Evolutionary conservation across 2,888 invertebrate species (phyloP).

Genomic region (Drosophila ezoana): DNA sequence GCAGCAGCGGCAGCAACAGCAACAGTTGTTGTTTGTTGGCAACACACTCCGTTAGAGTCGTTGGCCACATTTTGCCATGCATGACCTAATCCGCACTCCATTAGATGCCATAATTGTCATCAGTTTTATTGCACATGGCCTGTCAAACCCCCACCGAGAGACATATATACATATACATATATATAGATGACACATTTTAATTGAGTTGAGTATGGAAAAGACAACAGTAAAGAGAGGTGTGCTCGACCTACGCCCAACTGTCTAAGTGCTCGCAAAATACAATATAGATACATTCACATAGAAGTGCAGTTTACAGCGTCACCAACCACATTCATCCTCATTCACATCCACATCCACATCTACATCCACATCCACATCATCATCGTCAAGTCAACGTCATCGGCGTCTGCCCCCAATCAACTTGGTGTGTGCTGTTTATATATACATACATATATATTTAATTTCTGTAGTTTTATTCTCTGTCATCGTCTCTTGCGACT

Average conservation of each 20-base stretch:
- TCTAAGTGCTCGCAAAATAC: constrained; percentile 27
- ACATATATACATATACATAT: neutral
- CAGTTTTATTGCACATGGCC: constrained; percentile 39
- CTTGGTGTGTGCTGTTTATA: constrained; percentile 35
- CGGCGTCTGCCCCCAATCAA: constrained; percentile 50
- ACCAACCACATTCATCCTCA: constrained; percentile 4
- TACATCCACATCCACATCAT: constrained; percentile 12
- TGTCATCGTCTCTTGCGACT: constrained; percentile 9
- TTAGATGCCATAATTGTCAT: constrained; percentile 58
- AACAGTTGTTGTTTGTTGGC: constrained; percentile 18
- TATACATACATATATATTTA: constrained; percentile 29
- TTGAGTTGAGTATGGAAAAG: constrained; percentile 33
- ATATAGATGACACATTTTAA: constrained; percentile 52
- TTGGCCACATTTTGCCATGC: constrained; percentile 52
- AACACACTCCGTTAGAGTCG: constrained; percentile 43
- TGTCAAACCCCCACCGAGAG: constrained; percentile 3
- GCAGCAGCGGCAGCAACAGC: constrained; percentile 30
- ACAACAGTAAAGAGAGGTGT: constrained; percentile 40
- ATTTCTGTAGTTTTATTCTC: constrained; percentile 37
- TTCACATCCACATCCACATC: constrained; percentile 7
- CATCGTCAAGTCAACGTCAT: constrained; percentile 26
- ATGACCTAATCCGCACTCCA: constrained; percentile 62
- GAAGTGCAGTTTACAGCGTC: constrained; percentile 30
- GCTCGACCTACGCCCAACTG: constrained; percentile 55
- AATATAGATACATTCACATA: constrained; percentile 11